These are phyloP conservation scores for Drosophila phalerata DNA, from an alignment of 2,888 invertebrate genomes.

Conservation along the genomic window DNA sequence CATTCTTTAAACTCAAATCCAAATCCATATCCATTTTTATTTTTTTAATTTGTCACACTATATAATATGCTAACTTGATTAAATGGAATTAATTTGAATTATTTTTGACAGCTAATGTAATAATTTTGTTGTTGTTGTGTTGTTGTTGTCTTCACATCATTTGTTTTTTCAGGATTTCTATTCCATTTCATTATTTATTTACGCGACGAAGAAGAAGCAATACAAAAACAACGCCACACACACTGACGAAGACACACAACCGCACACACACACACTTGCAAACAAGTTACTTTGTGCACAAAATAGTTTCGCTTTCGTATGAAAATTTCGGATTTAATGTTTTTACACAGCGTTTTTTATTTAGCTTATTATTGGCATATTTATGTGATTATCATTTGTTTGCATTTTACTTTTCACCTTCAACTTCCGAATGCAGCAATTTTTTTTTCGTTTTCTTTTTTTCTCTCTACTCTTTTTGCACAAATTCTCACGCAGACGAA, in stretches of 20 bases:
- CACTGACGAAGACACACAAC: slow-evolving; percentile 24
- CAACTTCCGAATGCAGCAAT: slow-evolving; percentile 52
- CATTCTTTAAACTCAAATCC: slow-evolving; percentile 84
- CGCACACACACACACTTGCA: slow-evolving; percentile 21
- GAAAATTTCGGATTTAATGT: slow-evolving; percentile 27
- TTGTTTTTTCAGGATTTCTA: slow-evolving; percentile 42
- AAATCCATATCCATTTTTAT: slow-evolving; percentile 80
- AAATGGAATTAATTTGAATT: no score
- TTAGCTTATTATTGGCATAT: slow-evolving; percentile 33
- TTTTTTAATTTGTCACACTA: slow-evolving; percentile 30
- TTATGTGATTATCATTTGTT: slow-evolving; percentile 39
- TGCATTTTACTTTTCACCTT: slow-evolving; percentile 64
- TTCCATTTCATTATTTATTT: slow-evolving; percentile 56
- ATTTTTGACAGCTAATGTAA: no score
- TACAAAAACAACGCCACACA: slow-evolving; percentile 42
- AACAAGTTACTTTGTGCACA: slow-evolving; percentile 51
- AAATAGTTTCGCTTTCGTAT: slow-evolving; percentile 61
- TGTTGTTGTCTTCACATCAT: slow-evolving; percentile 52
- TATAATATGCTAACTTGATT: slow-evolving; percentile 6
- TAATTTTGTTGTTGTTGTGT: no score
- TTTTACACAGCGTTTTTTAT: slow-evolving; percentile 28
- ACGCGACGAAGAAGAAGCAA: slow-evolving; percentile 20
- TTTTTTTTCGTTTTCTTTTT: slow-evolving; percentile 34
- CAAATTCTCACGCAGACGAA: slow-evolving; percentile 60
- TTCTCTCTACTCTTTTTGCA: slow-evolving; percentile 60